Conservation (phyloP, 2,888 invertebrate species). For the Spatulosminthurus flaviceps region DNA sequence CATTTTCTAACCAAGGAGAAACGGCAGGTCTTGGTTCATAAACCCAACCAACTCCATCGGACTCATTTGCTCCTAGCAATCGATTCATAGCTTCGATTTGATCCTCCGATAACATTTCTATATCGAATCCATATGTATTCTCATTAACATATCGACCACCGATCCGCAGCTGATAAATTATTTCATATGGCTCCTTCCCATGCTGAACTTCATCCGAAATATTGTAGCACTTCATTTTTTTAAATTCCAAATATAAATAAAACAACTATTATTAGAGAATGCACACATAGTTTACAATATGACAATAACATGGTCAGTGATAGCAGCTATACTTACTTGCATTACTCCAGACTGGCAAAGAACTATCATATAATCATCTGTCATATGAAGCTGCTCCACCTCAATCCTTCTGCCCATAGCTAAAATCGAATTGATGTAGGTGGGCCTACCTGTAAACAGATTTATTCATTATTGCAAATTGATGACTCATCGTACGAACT, state of each 20-base stretch:
- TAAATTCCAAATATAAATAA: too few species aligned
- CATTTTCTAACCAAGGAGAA: slow-evolving; percentile 43
- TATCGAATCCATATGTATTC: background rate
- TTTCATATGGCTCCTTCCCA: slow-evolving; percentile 14
- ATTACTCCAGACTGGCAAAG: slow-evolving; percentile 43
- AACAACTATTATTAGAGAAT: background rate
- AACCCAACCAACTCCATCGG: background rate
- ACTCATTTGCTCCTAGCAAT: background rate
- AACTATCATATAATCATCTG: slow-evolving; percentile 32
- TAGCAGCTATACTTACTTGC: background rate
- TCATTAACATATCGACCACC: background rate
- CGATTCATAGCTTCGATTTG: background rate
- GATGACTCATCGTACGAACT: too few species aligned
- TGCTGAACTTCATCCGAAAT: background rate
- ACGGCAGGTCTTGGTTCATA: slow-evolving; percentile 33
- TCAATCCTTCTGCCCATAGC: slow-evolving; percentile 28
- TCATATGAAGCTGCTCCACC: slow-evolving; percentile 41
- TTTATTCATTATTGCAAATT: too few species aligned
- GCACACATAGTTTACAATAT: too few species aligned
- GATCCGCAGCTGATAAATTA: background rate
- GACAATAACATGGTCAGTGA: too few species aligned
- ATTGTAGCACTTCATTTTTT: slow-evolving; percentile 20
- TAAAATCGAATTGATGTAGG: slow-evolving; percentile 32
- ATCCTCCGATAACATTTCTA: background rate
- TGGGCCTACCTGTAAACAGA: slow-evolving; percentile 45